Conservation (phyloP, 2,888 invertebrate species). For the Stegophylla sp. region DNA sequence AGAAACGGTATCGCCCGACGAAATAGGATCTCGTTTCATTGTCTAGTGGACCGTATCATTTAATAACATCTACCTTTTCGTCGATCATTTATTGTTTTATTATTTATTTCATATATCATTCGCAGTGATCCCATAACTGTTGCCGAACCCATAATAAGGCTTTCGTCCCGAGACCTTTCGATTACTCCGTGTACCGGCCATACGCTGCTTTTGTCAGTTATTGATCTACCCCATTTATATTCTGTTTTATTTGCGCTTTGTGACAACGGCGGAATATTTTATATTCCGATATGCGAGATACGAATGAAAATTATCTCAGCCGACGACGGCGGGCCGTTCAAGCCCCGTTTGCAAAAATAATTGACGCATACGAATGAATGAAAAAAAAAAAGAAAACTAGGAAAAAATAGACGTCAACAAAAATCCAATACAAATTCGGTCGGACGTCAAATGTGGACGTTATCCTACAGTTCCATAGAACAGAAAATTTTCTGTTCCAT, state of each 20-base stretch:
- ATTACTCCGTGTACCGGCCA: neutral
- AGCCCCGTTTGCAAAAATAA: neutral
- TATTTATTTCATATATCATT: neutral
- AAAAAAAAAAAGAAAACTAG: neutral
- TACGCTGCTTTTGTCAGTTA: constrained; percentile 1
- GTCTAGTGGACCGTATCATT: neutral
- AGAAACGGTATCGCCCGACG: neutral
- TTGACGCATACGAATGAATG: neutral
- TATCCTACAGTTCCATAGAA: no score
- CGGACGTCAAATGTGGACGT: no score
- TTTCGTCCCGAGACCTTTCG: neutral
- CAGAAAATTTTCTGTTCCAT: no score
- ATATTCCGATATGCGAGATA: neutral
- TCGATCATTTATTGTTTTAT: neutral
- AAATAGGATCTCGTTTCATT: neutral
- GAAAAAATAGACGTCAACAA: no score
- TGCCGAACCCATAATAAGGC: constrained; percentile 1
- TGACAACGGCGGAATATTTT: constrained; percentile 8
- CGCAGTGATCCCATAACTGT: constrained; percentile 1
- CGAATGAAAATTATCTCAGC: neutral
- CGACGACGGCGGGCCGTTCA: neutral
- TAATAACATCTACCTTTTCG: constrained; percentile 20
- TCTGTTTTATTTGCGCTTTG: neutral
- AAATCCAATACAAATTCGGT: no score
- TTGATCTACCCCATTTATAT: neutral